phyloP scores from a whole-genome alignment of 2,888 invertebrate species.

The Taphrorychus bicolor region DNA sequence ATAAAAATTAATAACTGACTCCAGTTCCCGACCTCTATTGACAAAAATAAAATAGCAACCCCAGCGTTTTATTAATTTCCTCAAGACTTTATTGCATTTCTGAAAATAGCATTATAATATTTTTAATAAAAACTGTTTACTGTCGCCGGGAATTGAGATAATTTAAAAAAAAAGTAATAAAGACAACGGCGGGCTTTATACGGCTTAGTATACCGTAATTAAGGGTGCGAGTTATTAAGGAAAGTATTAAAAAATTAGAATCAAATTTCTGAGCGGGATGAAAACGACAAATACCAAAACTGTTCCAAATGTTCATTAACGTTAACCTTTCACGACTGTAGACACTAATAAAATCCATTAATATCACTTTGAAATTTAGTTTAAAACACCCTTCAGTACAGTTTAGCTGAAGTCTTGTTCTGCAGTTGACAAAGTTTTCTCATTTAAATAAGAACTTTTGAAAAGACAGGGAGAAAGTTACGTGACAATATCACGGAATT shows the following conservation, averaged over 20 bases:
- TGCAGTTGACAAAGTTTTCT: neutral
- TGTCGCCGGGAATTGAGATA: neutral
- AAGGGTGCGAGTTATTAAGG: neutral
- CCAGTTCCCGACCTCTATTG: neutral
- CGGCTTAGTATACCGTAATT: neutral
- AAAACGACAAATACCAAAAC: too few relatives aligned
- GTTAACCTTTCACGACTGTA: neutral
- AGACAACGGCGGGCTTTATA: neutral
- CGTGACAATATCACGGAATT: neutral
- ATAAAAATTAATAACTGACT: slow-evolving; percentile 8
- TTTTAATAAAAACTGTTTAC: neutral
- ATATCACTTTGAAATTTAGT: slow-evolving; percentile 4
- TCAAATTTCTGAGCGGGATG: too few relatives aligned
- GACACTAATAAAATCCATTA: neutral
- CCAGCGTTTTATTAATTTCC: slow-evolving; percentile 9
- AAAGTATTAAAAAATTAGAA: too few relatives aligned
- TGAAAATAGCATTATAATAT: slow-evolving; percentile 1
- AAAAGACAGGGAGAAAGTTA: neutral
- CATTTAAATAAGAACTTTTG: slow-evolving; percentile 1
- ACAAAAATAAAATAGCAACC: slow-evolving; percentile 10
- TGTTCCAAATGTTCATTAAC: neutral
- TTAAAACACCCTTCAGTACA: neutral
- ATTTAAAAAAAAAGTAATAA: neutral
- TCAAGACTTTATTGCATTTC: slow-evolving; percentile 5
- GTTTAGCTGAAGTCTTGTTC: neutral